These are phyloP conservation scores for Megaptera novaeangliae DNA, from an alignment of 2,113 vertebrate genomes.

Conservation along the genomic window DNA sequence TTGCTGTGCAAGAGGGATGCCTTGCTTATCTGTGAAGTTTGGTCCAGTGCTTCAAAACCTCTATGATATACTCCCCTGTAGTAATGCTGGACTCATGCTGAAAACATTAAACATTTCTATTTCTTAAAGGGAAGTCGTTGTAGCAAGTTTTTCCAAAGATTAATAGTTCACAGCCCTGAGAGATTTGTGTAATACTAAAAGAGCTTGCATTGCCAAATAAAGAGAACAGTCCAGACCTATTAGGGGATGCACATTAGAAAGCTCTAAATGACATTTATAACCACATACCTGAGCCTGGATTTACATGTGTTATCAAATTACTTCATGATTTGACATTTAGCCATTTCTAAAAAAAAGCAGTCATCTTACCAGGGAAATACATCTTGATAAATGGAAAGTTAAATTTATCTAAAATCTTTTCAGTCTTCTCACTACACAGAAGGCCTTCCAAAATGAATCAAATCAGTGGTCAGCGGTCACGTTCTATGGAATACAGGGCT, in stretches of 20 bases:
- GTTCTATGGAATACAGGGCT: neutral
- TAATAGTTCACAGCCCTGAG: neutral
- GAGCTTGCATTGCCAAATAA: neutral
- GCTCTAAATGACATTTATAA: neutral
- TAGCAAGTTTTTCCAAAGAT: slow-evolving; percentile 9
- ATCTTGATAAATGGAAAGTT: neutral
- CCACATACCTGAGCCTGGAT: neutral
- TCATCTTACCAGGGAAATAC: neutral
- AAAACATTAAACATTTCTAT: slow-evolving; percentile 21
- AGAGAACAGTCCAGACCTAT: neutral
- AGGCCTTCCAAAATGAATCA: neutral
- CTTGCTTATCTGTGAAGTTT: slow-evolving; percentile 5
- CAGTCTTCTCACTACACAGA: neutral
- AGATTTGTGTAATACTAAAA: slow-evolving; percentile 28
- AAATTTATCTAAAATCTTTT: neutral
- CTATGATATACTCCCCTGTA: neutral
- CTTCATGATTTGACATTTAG: neutral
- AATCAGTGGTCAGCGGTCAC: neutral
- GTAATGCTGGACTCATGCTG: neutral
- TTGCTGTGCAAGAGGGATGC: neutral
- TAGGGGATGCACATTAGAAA: neutral
- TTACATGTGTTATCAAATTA: slow-evolving; percentile 22
- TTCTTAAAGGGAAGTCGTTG: slow-evolving; percentile 1
- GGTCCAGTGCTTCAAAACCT: slow-evolving; percentile 2
- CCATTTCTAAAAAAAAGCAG: neutral